phyloP scores from a whole-genome alignment of 2,797 vertebrate species.

The Phrynocephalus vlangalii region DNA sequence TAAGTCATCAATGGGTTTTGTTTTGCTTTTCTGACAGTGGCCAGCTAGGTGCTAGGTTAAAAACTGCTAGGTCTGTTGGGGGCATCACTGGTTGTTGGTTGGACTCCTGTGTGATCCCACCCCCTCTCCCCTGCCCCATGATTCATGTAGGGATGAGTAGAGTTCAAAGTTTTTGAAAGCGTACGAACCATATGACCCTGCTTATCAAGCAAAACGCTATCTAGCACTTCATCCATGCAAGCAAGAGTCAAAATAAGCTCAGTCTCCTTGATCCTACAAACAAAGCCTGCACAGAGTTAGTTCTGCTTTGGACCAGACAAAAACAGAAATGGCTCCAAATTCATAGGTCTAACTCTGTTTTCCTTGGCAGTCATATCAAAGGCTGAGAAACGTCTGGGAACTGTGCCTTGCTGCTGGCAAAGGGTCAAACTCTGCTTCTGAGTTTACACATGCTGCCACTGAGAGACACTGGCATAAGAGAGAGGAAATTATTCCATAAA shows the following conservation, averaged over 20 bases:
- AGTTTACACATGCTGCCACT: slow-evolving; percentile 7
- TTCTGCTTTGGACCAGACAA: slow-evolving; percentile 33
- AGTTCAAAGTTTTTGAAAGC: neutral
- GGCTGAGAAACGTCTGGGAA: slow-evolving; percentile 32
- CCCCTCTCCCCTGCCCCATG: neutral
- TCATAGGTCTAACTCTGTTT: slow-evolving; percentile 43
- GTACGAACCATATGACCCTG: no score
- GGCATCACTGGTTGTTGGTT: neutral
- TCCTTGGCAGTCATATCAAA: slow-evolving; percentile 47
- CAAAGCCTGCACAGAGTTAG: slow-evolving; percentile 26
- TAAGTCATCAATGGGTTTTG: neutral
- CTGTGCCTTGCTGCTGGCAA: slow-evolving; percentile 27
- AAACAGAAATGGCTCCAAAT: slow-evolving; percentile 32
- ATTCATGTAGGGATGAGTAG: neutral
- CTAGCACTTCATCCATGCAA: neutral
- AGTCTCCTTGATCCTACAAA: slow-evolving; percentile 1
- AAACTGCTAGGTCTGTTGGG: neutral
- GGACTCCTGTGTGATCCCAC: neutral
- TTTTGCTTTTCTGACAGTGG: no score
- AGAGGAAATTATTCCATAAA: slow-evolving; percentile 34
- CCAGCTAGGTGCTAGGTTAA: neutral
- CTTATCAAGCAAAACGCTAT: neutral
- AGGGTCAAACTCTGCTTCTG: slow-evolving; percentile 26
- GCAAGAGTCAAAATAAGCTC: slow-evolving; percentile 12
- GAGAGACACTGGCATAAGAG: slow-evolving; percentile 26